A percentile compares a stretch with the other conserved stretches of the same genome.
These are phyloP conservation scores for Pyrocephalus nanus DNA, from an alignment of 2,797 vertebrate species.

Conservation along the genomic window DNA sequence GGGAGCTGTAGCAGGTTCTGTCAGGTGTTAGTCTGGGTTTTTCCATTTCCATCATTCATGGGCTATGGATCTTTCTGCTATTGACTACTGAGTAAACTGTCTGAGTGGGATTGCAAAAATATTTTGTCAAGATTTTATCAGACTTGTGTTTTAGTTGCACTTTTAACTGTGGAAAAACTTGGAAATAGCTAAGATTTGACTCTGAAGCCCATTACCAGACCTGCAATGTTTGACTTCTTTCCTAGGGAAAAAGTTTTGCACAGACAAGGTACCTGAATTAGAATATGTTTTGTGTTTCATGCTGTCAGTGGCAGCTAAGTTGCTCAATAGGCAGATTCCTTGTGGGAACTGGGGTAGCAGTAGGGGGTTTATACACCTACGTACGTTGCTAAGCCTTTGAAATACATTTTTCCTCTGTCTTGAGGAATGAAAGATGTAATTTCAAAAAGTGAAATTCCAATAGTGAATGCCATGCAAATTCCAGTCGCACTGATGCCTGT, in stretches of 20 bases:
- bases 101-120: neutral
- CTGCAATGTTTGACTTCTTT: neutral
- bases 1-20: neutral
- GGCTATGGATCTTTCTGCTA: neutral
- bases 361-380: neutral
- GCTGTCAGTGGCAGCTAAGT: neutral
- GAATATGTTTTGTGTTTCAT: neutral
- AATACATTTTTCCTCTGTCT: neutral
- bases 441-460: neutral
- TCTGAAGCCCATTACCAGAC: neutral
- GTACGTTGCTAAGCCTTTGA: neutral
- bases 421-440: neutral
- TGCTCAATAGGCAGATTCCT: neutral
- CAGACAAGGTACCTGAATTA: fast-evolving
- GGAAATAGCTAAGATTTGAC: neutral
- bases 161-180: neutral
- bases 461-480: neutral
- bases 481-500: neutral
- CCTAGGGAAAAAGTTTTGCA: neutral
- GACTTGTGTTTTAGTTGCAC: neutral
- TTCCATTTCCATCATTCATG: neutral
- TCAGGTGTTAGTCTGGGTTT: neutral
- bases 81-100: neutral
- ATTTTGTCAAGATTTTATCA: neutral
- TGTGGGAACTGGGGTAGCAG: neutral